Evolutionary conservation across 2,888 invertebrate species (phyloP), one percentile per base, ranked within the genome.

Genomic region (Aleiodes leptofemur): DNA sequence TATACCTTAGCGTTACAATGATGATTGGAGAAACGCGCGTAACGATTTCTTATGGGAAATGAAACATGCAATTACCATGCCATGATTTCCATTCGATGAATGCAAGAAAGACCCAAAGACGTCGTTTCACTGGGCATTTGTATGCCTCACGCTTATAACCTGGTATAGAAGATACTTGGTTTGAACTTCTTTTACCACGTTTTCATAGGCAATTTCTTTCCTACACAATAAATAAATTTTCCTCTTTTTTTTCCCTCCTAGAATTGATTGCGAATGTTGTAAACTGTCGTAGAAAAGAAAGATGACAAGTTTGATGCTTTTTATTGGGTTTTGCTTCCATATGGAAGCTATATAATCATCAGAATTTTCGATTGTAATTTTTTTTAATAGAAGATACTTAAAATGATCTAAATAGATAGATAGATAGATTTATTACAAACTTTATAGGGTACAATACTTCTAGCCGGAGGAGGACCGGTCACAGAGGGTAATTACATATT

Each of bases 1-100:
- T 83, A 83, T 82, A 55, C 66, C 56, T 57, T 68, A 57, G 23
- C 34, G 73, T 73, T 68, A 73, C 73, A 73, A 68, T 68, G 68
- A 73, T 68, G 68, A 66, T 73, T 66, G 73, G 68, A 68, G 48
- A 57, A 73, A 73, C 55, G 68, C 68, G 66, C 55, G 31, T 73
- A 72, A 72, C 61, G 59, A 72, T 72, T 72, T 72, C 61, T 72
- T 72, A 61, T 59, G 59, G 72, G 38, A 72, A 72, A 72, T 72
- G 61, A 72, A 72, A 72, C 72, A 72, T 72, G 61, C 72, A 72
- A 72, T 72, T 72, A 72, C 61, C 61, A 61, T 72, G 50, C 72
- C 57, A n/a, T 59, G 59, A 71, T 71, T 71, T 71, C 59, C 59
- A 59, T 71, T 71, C 72, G 61, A 61, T 72, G 61, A 72, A 72